Evolutionary conservation across 2,888 invertebrate species (phyloP).

Genomic region (Caenorhabditis becei): DNA sequence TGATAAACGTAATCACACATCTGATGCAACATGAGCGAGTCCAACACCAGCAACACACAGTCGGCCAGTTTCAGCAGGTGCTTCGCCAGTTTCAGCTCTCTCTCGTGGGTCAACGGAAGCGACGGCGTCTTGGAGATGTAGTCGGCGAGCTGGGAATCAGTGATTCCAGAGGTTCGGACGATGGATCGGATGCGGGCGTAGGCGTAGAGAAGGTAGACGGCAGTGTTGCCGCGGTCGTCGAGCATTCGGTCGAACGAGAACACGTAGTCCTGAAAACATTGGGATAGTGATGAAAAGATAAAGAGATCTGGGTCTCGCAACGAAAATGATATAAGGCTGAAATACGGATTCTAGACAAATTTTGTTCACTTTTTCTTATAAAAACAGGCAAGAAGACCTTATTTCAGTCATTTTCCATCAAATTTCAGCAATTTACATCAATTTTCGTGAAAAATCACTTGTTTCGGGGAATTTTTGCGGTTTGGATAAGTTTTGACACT

Average conservation of each 20-base stretch:
- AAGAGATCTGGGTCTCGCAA: conserved; percentile 34
- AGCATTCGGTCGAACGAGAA: conserved; percentile 99
- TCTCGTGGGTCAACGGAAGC: conserved; percentile 88
- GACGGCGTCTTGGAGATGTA: conserved; percentile 85
- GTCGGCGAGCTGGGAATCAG: conserved; percentile 84
- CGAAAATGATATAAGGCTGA: too few species aligned
- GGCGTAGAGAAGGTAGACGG: conserved; percentile 96
- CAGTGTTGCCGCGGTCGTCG: conserved; percentile 98
- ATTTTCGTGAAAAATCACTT: too few species aligned
- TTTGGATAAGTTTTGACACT: too few species aligned
- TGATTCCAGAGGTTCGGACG: conserved; percentile 82
- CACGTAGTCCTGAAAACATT: conserved; percentile 88
- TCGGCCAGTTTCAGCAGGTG: conserved; percentile 91
- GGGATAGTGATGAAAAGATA: too few species aligned
- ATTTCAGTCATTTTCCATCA: too few species aligned
- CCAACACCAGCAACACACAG: conserved; percentile 89
- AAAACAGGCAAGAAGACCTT: too few species aligned
- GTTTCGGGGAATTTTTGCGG: too few species aligned
- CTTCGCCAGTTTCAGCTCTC: conserved; percentile 96
- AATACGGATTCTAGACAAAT: too few species aligned
- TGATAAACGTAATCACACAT: conserved; percentile 97
- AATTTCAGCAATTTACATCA: too few species aligned
- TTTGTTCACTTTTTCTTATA: too few species aligned
- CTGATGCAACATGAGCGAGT: conserved; percentile 83
- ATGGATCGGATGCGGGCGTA: conserved; percentile 90